Conservation (phyloP, 23 tunicate genomes). For the Ascidia mentula region DNA sequence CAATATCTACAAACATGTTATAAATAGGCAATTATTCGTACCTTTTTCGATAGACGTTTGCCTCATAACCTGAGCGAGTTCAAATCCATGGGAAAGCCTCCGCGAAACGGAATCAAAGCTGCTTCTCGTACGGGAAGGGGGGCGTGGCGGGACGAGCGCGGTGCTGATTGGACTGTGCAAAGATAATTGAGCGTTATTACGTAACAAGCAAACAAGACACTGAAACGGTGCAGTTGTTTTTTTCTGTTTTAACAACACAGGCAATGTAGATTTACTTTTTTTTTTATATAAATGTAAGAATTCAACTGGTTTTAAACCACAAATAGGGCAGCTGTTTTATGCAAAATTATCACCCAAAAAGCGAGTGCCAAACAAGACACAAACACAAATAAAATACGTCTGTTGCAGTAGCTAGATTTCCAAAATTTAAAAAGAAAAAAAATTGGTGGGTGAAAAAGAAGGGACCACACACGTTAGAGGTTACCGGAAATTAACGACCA, state of each 20-base stretch:
- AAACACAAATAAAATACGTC: neutral
- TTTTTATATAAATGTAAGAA: neutral
- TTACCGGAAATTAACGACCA: too few relatives aligned
- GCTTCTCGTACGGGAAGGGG: conserved; percentile 76
- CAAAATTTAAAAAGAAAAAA: too few relatives aligned
- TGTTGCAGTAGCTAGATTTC: too few relatives aligned
- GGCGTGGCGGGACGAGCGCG: conserved; percentile 49
- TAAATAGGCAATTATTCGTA: neutral
- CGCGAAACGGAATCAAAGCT: conserved; percentile 69
- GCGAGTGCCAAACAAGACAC: neutral
- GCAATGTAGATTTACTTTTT: neutral
- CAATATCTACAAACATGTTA: too few relatives aligned
- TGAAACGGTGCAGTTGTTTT: too few relatives aligned
- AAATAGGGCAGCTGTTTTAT: neutral
- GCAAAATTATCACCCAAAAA: neutral
- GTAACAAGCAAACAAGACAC: too few relatives aligned
- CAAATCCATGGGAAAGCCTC: conserved; percentile 60
- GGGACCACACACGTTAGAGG: too few relatives aligned
- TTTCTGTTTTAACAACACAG: neutral
- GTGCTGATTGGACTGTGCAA: conserved; percentile 18
- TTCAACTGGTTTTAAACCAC: neutral
- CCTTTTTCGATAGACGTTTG: conserved; percentile 35
- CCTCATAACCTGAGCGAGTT: conserved; percentile 47
- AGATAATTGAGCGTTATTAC: too few relatives aligned
- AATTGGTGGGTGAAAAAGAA: too few relatives aligned